Evolutionary conservation across 1,140 invertebrate genomes (phyloP), one percentile per base, ranked within the genome.

Genomic region (Papilio aristodemus): DNA sequence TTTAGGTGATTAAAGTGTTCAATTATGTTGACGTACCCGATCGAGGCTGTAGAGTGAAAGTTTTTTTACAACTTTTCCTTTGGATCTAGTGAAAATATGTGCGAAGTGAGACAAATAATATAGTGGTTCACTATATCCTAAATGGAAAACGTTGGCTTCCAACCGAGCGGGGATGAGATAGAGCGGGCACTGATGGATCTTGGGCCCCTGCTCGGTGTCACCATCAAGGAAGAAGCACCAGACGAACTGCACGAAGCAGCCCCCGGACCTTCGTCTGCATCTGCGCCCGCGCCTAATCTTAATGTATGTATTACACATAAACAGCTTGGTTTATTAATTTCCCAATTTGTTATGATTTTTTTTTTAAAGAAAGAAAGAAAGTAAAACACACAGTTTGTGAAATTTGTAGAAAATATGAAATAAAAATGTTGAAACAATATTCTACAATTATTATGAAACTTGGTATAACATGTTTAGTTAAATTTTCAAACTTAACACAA

Each of bases 111-210:
- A 77, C 60, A 71, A 77, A 71, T 79, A 63, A 71, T 50, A 64
- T 64, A 75, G 69, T 43, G 58, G 58, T 50, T 72, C 67, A 37
- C 37, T 17, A 43, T 9, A 25, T 71, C 32, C 54, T 64, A 54
- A 72, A 90, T 90, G 87, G 87, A 89, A 74, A 88, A 83, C 79
- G 78, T 79, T 69, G 80, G 76, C 72, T 90, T 88, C 76, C 80
- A 85, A 60, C 68, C 81, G 67, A 81, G 83, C 36, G 83, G 81
- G 32, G 90, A 92, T 70, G 90, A 91, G 41, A 87, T 92, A 27
- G 87, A 92, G 77, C 84, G 86, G 17, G 88, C 89, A 39, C 78
- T 92, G 64, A 90, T 91, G 88, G 90, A 92, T 73, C 78, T 92
- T 9, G 90, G 85, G 22, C 89, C 90, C 32, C 79, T 91, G 67